Evolutionary conservation across 2,888 invertebrate genomes (phyloP).

Genomic region (Cheilosia pagana): DNA sequence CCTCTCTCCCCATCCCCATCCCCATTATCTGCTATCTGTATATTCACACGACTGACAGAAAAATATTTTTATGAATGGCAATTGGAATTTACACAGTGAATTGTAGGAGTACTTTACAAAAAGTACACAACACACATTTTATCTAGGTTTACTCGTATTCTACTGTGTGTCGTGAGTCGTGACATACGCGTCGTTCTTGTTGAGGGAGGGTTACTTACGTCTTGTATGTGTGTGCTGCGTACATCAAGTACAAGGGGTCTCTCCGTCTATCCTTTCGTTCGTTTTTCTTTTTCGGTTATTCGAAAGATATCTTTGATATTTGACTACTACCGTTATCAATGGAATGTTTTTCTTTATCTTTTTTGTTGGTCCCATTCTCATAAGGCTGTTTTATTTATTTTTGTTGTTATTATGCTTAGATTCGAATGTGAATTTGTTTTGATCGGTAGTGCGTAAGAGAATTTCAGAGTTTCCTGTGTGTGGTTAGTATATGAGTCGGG

Average conservation of each 20-base stretch:
- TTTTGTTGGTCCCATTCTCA: constrained; percentile 21
- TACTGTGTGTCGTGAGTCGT: not conserved
- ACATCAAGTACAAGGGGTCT: not conserved
- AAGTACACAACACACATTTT: constrained; percentile 34
- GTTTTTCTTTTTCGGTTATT: constrained; percentile 38
- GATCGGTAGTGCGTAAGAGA: constrained; percentile 27
- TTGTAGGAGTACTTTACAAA: constrained; percentile 58
- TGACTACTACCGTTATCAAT: constrained; percentile 65
- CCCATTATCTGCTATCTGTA: constrained; percentile 26
- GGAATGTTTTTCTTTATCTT: constrained; percentile 31
- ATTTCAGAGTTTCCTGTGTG: not conserved
- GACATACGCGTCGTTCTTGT: not conserved
- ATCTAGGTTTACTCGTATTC: constrained; percentile 18
- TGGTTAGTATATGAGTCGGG: not conserved
- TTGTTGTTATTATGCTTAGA: not conserved
- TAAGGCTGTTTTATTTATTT: constrained; percentile 9
- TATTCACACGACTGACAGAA: constrained; percentile 58
- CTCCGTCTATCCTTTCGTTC: constrained; percentile 11
- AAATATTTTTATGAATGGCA: constrained; percentile 68
- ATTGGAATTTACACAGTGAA: constrained; percentile 67
- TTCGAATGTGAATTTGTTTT: not conserved
- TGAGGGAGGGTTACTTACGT: not conserved
- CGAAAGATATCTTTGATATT: constrained; percentile 60
- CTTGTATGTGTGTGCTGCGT: not conserved
- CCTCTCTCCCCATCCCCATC: not conserved